phyloP scores from a whole-genome alignment of 2,113 vertebrate species.

The Ramphastos sulfuratus region DNA sequence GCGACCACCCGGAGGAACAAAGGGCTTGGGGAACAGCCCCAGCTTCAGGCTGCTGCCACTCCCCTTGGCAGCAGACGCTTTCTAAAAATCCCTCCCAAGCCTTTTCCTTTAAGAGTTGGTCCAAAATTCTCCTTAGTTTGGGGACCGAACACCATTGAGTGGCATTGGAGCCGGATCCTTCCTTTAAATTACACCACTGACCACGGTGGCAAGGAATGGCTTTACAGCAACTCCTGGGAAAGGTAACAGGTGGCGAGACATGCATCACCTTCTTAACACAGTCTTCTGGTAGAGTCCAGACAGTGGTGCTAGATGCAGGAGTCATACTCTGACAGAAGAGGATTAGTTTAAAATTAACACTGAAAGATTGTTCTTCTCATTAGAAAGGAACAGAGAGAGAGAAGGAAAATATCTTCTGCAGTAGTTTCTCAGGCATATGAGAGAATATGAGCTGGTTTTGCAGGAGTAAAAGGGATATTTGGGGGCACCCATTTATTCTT shows the following conservation, averaged over 20 bases:
- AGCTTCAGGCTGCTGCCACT: not conserved
- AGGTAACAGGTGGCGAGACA: not conserved
- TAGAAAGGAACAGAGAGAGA: not conserved
- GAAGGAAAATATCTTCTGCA: not conserved
- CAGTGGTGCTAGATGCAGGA: not conserved
- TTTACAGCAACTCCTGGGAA: slow-evolving; percentile 16
- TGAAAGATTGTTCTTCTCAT: not conserved
- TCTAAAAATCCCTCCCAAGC: slow-evolving; percentile 3
- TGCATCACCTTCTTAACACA: not conserved
- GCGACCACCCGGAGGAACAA: slow-evolving; percentile 57
- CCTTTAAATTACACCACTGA: not conserved
- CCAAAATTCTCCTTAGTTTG: not conserved
- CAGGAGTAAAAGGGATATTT: not conserved
- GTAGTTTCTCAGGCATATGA: not conserved
- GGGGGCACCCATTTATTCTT: not conserved
- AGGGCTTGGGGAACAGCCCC: slow-evolving; percentile 11
- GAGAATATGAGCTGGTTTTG: not conserved
- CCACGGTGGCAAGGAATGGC: not conserved
- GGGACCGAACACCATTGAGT: not conserved
- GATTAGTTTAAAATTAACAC: slow-evolving; percentile 12
- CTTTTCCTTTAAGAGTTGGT: slow-evolving; percentile 21
- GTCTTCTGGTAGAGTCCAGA: not conserved
- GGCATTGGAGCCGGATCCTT: not conserved
- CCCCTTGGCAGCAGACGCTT: not conserved
- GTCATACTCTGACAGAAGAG: not conserved